Percentiles rank a stretch among this genome's conserved stretches.
These are phyloP conservation scores for Styela clava DNA, from an alignment of 23 tunicate species.

Conservation along the genomic window DNA sequence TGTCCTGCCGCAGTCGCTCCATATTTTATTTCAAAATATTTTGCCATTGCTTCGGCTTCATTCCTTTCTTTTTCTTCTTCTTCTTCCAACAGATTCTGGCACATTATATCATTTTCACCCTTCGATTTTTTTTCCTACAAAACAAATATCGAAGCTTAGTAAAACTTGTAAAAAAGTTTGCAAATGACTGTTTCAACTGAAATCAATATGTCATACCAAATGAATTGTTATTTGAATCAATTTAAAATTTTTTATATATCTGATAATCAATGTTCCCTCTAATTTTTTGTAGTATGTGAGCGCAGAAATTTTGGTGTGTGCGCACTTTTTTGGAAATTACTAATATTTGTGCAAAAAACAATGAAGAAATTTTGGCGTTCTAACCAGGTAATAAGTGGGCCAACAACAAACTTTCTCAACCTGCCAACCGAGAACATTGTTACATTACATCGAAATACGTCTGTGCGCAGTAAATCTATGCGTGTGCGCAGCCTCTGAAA, in stretches of 20 bases:
- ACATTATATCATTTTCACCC: slow-evolving; percentile 23
- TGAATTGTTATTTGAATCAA: not conserved
- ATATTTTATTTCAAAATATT: slow-evolving; percentile 71
- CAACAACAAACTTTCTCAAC: no score
- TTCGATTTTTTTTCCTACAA: slow-evolving; percentile 23
- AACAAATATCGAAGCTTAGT: slow-evolving; percentile 1
- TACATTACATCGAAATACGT: no score
- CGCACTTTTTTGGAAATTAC: no score
- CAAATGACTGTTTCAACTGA: not conserved
- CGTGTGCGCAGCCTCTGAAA: no score
- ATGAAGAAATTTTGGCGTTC: no score
- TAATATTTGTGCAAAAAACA: no score
- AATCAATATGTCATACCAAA: not conserved
- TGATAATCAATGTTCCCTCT: no score
- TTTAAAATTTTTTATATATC: not conserved
- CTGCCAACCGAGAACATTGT: no score
- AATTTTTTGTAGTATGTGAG: no score
- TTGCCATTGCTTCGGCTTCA: slow-evolving; percentile 68
- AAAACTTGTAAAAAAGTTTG: not conserved
- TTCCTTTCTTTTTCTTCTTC: slow-evolving; percentile 32
- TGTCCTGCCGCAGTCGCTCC: slow-evolving; percentile 31
- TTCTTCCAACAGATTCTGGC: slow-evolving; percentile 21
- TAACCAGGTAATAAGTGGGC: no score
- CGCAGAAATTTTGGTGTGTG: no score
- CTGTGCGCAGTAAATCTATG: no score